Conservation (phyloP, 2,888 invertebrate genomes). For the Emmelina monodactyla region DNA sequence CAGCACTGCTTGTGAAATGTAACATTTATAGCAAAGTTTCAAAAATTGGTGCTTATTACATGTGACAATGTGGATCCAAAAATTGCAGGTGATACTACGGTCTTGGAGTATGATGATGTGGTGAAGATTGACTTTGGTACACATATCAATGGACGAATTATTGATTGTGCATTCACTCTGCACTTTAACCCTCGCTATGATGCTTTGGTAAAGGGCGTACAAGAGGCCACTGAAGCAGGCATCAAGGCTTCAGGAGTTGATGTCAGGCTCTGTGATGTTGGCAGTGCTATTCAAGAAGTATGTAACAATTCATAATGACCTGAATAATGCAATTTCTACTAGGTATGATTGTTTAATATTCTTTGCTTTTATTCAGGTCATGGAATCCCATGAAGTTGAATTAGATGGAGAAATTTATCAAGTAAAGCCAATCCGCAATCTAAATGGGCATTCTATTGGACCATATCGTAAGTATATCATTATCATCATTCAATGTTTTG, state of each 20-base stretch:
- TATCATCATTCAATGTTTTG: too few relatives aligned
- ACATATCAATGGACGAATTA: constrained; percentile 97
- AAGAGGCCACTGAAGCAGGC: constrained; percentile 98
- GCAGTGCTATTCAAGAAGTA: constrained; percentile 92
- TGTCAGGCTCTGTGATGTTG: constrained; percentile 96
- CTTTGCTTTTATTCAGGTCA: constrained; percentile 65
- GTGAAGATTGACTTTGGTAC: constrained; percentile 99
- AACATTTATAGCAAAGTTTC: too few relatives aligned
- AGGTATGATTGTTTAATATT: background rate
- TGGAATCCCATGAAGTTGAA: constrained; percentile 99
- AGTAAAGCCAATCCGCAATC: constrained; percentile 96
- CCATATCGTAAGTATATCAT: constrained; percentile 94
- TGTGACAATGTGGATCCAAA: too few relatives aligned
- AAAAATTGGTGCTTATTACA: too few relatives aligned
- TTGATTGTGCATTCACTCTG: constrained; percentile 98
- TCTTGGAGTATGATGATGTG: constrained; percentile 94
- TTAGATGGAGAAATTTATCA: constrained; percentile 95
- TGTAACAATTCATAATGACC: too few relatives aligned
- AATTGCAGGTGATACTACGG: constrained; percentile 86
- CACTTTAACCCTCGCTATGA: constrained; percentile 98
- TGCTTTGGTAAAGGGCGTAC: constrained; percentile 90
- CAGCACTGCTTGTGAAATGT: too few relatives aligned
- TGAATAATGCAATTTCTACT: too few relatives aligned
- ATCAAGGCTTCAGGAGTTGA: constrained; percentile 96
- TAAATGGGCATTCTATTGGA: constrained; percentile 99